Evolutionary conservation across 2,113 vertebrate species (phyloP), one percentile per base, ranked within the genome.

Genomic region (Myotis yumanensis): DNA sequence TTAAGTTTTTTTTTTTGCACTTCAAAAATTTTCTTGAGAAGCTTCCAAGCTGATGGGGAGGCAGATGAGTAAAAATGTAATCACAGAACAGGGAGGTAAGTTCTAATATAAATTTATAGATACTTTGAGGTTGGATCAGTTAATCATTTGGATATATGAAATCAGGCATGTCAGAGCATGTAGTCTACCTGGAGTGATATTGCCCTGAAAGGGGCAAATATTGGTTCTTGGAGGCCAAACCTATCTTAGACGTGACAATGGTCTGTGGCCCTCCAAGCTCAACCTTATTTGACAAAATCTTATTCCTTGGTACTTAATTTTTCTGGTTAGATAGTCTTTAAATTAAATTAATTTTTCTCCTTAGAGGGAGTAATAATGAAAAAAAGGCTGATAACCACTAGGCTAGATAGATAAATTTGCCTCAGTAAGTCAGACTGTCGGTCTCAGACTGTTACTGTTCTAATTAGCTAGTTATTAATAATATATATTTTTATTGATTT

Each of bases 251-350:
- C 43, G 46, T 7, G 52, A 57, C 25, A 48, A 4, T 76, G 57
- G 35, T 76, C 64, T 89, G 68, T 89, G 79, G 43, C 6, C 48
- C 28, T 93, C 46, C 32, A 64, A 80, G 64, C 7, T 75, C 72
- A 79, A 75, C 10, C 32, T 11, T 89, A 71, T 4, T 43, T 18
- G 52, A 57, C 10, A 57, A 83, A 82, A 90, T 48, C n/a, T 54
- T 28, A 91, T 79, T 52, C 30, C 20, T 94, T 80, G 82, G 30
- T 79, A 87, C 80, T 91, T 86, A 75, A 62, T 89, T 94, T 91
- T 43, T 62, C 43, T 92, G 68, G 43, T 94, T 88, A 83, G 22
- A 23, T 35, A 62, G n/a, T 73, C 17, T 90, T 95, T 51, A 81
- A 84, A 22, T 62, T 83, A 81, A 93, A 57, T 48, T 91, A 69